Percentiles rank a stretch among this genome's conserved stretches.
These are phyloP conservation scores for Cololabis saira DNA, from an alignment of 2,113 vertebrate genomes.

Conservation along the genomic window DNA sequence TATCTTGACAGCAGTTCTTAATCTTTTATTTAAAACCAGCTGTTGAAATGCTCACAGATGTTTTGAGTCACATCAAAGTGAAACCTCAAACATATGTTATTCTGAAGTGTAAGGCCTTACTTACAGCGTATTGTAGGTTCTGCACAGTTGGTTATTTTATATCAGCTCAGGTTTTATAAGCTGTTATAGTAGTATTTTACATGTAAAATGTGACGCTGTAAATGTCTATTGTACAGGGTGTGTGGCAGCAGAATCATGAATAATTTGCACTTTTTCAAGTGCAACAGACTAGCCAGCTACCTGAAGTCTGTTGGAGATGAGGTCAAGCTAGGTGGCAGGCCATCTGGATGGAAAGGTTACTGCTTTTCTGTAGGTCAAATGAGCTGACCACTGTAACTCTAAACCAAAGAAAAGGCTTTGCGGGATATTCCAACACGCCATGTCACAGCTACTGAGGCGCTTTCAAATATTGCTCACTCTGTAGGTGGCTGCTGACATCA, in stretches of 20 bases:
- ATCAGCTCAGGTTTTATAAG: no score
- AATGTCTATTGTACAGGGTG: not conserved
- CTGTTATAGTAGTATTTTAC: no score
- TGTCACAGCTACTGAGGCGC: not conserved
- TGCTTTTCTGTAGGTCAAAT: not conserved
- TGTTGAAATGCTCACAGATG: not conserved
- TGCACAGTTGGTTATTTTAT: no score
- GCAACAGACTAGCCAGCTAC: not conserved
- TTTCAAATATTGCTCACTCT: not conserved
- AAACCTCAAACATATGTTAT: not conserved
- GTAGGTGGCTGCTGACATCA: not conserved
- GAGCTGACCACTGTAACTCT: not conserved
- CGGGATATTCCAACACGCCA: not conserved
- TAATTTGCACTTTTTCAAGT: constrained; percentile 11
- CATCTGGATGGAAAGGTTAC: not conserved
- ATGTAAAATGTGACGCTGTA: not conserved
- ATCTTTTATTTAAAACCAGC: constrained; percentile 4
- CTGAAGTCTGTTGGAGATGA: constrained; percentile 20
- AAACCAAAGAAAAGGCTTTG: not conserved
- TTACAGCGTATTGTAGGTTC: no score
- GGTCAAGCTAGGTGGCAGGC: not conserved
- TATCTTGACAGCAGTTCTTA: no score
- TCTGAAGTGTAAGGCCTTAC: no score
- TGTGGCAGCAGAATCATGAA: constrained; percentile 14
- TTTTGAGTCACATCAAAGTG: constrained; percentile 6